Base-by-base conservation (phyloP, 2,113 vertebrate genomes). In the Agapornis roseicollis region DNA sequence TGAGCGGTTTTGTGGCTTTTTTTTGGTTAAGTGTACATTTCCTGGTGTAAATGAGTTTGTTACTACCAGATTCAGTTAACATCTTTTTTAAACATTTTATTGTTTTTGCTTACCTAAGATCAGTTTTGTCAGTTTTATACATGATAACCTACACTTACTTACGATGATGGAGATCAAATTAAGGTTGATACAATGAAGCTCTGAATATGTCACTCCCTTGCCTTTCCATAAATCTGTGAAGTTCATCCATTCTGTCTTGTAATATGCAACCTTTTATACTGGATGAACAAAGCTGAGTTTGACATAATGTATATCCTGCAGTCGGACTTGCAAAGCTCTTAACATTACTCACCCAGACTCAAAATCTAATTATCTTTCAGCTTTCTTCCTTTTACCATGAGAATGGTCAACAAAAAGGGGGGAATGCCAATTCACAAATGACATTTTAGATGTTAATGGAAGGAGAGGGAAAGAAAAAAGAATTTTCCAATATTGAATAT, bases 351-450 rank as follows among this genome's bases (percentile, higher is more conserved):
- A 91, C 27, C 63, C 66, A 83, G 66, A 49, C 58, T 90, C 18
- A 58, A 90, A 93, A 96, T 93, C 74, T 91, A 91, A 92, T 94
- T 85, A 87, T 93, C 87, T 93, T 95, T 89, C 78, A 89, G 70
- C 52, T 85, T 96, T 80, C 64, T 83, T 88, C 72, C 61, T 89
- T 92, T 94, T 94, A 63, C 39, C 50, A 68, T 55, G 33, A 86
- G 55, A 84, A 89, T 72, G 61, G 84, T 90, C 77, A 95, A 87
- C 91, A 94, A 90, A 96, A 42, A 17, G 23, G 12, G 13, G 71
- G 41, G 35, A 56, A 82, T 83, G 27, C 15, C 42, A 71, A 63
- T 11, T 80, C 56, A 76, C 47, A 93, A 88, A 94, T 47, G 60
- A 61, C 37, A 85, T 86, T 88, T 94, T 71, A 91, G 70, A 80